Base-by-base conservation (phyloP, 2,888 invertebrate species). In the Meganola albula region DNA sequence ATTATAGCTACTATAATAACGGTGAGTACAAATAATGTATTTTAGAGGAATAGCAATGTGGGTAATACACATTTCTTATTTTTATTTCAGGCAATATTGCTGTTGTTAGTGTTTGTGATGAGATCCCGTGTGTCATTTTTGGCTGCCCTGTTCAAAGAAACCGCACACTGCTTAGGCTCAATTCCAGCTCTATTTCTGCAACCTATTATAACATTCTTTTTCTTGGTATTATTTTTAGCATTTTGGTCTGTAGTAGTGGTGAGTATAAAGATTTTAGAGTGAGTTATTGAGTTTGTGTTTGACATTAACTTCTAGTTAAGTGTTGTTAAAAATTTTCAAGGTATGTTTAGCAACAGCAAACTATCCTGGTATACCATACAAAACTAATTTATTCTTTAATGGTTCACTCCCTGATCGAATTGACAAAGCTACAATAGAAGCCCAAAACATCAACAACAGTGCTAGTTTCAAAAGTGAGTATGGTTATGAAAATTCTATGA, bases 191-290 rank as follows among this genome's bases (percentile, higher is more conserved):
- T 98, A 25, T 91, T 97, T 61, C 82, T 96, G 23, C 97, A 97
- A 62, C 95, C 95, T 0, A 70, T 95, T 8, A 74, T 95, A 60
- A 97, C 97, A 1, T 95, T 96, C 69, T 54, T 93, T 40, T 89
- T 93, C 37, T 87, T 98, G 1, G 74, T 93, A 11, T 61, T 91
- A 29, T 96, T 97, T 73, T 91, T 96, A 53, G 79, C 91, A 40
- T 95, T 94, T 79, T 98, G 97, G 97, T 88, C 96, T 8, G 82
- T 90, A 37, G 93, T 97, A 31, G 90, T 97, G 66, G 92, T 96
- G 70, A 89, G 90, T 30, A 1, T 27, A 16, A 16, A n/a, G 6
- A 65, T 24, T 61, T 65, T 24, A 11, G 18, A 31, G 29, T 23
- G n/a, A 13, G 12, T 8, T 25, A 2, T 7, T 7, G 4, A 2